phyloP scores from a whole-genome alignment of 1,140 invertebrate species.

The Drosophila funebris region DNA sequence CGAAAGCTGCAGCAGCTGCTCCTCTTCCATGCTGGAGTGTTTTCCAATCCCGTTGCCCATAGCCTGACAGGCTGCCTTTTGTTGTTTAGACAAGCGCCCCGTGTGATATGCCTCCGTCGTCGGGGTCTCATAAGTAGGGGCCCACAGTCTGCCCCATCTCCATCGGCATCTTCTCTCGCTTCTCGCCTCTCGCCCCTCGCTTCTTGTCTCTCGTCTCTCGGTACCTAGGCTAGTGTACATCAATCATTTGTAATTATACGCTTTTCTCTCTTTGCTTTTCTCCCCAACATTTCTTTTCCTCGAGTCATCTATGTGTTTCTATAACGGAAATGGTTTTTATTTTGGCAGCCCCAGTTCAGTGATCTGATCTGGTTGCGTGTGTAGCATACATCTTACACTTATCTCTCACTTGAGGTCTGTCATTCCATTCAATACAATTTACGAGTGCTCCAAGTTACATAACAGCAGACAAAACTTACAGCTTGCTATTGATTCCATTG shows the following conservation, averaged over 20 bases:
- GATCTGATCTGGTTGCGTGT: conserved; percentile 56
- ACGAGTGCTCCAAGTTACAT: conserved; percentile 34
- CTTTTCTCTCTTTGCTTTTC: conserved; percentile 39
- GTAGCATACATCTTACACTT: conserved; percentile 10
- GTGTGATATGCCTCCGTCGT: conserved; percentile 69
- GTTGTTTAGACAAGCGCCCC: conserved; percentile 65
- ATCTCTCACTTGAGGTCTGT: conserved; percentile 28
- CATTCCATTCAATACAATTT: conserved; percentile 44
- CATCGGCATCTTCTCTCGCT: not conserved
- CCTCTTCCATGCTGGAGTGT: conserved; percentile 13
- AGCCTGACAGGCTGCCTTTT: conserved; percentile 10
- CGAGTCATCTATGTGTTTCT: conserved; percentile 13
- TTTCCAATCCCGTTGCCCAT: conserved; percentile 9
- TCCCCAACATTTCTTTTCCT: conserved; percentile 10
- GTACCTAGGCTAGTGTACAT: conserved; percentile 55
- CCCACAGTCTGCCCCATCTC: not conserved
- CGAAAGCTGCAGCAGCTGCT: conserved; percentile 39
- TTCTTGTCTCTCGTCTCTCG: not conserved
- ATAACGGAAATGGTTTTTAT: conserved; percentile 69
- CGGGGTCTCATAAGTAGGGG: conserved; percentile 35
- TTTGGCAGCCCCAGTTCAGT: conserved; percentile 56
- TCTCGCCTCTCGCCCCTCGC: not conserved
- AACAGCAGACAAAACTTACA: not conserved
- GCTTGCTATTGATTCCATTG: not conserved
- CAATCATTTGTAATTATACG: conserved; percentile 77